Percentiles rank a stretch among this genome's conserved stretches.
Evolutionary conservation across 2,113 vertebrate genomes (phyloP).

Genomic region (Macaca nemestrina): DNA sequence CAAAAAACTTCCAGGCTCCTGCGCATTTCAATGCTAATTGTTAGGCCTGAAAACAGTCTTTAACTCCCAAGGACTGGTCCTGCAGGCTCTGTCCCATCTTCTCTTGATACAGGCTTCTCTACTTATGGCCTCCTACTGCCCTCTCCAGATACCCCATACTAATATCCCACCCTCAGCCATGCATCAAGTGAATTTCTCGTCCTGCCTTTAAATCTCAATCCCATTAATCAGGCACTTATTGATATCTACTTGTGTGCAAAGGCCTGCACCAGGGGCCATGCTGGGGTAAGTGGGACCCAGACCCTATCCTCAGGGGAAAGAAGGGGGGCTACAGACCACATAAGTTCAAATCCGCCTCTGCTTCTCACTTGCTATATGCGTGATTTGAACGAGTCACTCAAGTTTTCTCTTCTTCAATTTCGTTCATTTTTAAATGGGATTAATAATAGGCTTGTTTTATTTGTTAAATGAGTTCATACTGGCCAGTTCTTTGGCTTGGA

Average conservation of each 20-base stretch:
- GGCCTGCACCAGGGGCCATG: neutral
- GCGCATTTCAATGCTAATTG: constrained; percentile 3
- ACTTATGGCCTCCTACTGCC: neutral
- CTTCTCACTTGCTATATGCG: neutral
- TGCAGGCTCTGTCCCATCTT: neutral
- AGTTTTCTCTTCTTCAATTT: neutral
- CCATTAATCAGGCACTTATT: neutral
- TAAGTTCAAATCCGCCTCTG: neutral
- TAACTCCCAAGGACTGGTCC: neutral
- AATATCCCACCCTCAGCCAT: neutral
- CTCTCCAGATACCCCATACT: neutral
- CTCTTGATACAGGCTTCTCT: neutral
- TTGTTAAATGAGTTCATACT: neutral
- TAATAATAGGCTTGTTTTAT: neutral
- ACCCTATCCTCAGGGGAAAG: neutral
- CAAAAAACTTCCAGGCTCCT: constrained; percentile 47
- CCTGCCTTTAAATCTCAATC: constrained; percentile 1
- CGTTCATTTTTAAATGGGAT: constrained; percentile 12
- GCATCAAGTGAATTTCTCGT: neutral
- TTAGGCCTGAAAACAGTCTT: constrained; percentile 36
- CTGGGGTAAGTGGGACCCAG: neutral
- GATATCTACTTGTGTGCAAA: neutral
- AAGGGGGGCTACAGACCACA: neutral
- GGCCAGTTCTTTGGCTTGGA: neutral
- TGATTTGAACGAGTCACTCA: neutral